Base-by-base conservation (phyloP, 1,140 invertebrate genomes). In the Drosophila subobscura region DNA sequence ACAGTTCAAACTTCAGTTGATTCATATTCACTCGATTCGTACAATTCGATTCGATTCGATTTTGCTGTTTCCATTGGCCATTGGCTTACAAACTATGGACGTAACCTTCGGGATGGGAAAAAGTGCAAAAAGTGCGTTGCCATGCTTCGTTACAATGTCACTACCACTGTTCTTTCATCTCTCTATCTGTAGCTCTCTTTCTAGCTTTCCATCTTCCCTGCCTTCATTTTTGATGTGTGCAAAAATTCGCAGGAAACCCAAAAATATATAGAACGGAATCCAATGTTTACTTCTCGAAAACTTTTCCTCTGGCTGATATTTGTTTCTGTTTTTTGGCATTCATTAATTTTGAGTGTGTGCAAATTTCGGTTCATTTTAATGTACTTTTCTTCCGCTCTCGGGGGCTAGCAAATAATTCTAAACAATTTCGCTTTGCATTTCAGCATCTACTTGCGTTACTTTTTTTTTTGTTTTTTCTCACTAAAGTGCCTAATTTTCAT, bases 41-140 rank as follows among this genome's bases (percentile, higher is more conserved):
- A n/a, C n/a, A n/a, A 42, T 72, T 65, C 44, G 46, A 66, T 72
- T 72, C 46, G 58, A 64, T 73, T 79, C 57, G 45, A 63, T 78
- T 78, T 60, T 27, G 33, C 12, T 37, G 33, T 37, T 37, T 77
- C 56, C 75, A 76, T 76, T 86, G 80, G 79, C 83, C 75, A 44
- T 77, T 86, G 81, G 75, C 89, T 90, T 90, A 89, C 74, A 89
- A 89, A 78, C 89, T 91, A 90, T 90, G 89, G 89, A 90, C 89
- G 89, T 90, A 86, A 86, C 83, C 81, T 86, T 75, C 74, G 81
- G 81, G 81, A 86, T 86, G 81, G 81, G 81, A 86, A 84, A 37
- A 74, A 78, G 83, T 86, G 81, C 83, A 80, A 81, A 70, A 86
- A 75, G 83, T 86, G 81, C 81, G 79, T 85, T 81, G 77, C 78